These are phyloP conservation scores for Cryptus viduatorius DNA, from an alignment of 2,888 invertebrate genomes.

Conservation along the genomic window DNA sequence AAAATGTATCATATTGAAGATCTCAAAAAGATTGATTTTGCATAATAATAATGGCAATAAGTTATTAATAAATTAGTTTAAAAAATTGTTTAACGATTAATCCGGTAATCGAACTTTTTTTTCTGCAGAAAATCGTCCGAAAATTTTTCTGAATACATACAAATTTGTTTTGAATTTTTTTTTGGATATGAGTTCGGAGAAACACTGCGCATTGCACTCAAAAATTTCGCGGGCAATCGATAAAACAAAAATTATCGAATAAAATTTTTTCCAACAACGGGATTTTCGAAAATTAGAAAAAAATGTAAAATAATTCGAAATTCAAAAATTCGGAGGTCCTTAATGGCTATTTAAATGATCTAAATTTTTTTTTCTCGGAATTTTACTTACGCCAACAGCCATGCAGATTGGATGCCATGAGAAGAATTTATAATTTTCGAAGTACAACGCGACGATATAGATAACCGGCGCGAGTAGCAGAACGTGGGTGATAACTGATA, in stretches of 20 bases:
- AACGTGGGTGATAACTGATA: constrained; percentile 78
- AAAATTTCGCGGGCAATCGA: too few species aligned
- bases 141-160: too few species aligned
- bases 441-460: constrained; percentile 78
- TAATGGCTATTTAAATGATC: not conserved
- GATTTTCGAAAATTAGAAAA: too few species aligned
- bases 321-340: not conserved
- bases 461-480: constrained; percentile 79
- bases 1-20: too few species aligned
- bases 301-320: too few species aligned
- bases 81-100: too few species aligned
- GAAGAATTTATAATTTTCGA: constrained; percentile 75
- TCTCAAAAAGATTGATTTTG: too few species aligned
- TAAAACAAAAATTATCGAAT: not conserved
- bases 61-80: too few species aligned
- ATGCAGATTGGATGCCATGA: constrained; percentile 83
- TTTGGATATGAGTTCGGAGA: not conserved
- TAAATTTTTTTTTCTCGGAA: not conserved
- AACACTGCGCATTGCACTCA: too few species aligned
- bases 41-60: too few species aligned
- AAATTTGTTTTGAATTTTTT: not conserved
- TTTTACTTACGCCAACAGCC: constrained; percentile 80
- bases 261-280: not conserved
- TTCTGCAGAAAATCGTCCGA: too few species aligned
- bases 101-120: too few species aligned